Evolutionary conservation across 2,113 vertebrate genomes (phyloP), one percentile per base, ranked within the genome.

Genomic region (Reinhardtius hippoglossoides): DNA sequence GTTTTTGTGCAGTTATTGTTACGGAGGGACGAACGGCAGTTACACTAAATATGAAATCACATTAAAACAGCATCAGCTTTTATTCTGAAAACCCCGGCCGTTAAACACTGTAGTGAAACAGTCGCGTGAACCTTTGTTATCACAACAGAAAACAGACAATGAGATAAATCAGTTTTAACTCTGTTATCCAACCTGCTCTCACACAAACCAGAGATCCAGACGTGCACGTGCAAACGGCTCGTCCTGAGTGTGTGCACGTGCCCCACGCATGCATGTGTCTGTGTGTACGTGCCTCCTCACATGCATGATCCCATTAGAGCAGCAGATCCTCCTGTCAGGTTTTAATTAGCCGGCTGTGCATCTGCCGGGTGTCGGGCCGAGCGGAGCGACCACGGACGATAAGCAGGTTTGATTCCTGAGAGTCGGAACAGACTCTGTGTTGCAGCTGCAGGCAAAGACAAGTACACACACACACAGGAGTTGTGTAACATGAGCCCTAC

Each of bases 231-330:
- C 31, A 31, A 31, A 5, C 5, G 7, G 31, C 7, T 31, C 31
- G 59, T 23, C 10, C 57, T 72, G 46, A 44, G 27, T 18, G 23
- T 9, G 57, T 54, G 44, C 31, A 24, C n/a, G 7, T 60, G 76
- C 9, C 42, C 9, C 67, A 62, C 13, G 4, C 46, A 31, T 64
- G 56, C 67, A 6, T 16, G 13, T 67, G 71, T 61, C 8, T 8
- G 35, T 55, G 54, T 88, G 54, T 88, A 91, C 83, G 88, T 89
- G 89, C 82, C 48, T 44, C 60, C 70, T n/a, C 31, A 69, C 78
- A 79, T 42, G 64, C 70, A 27, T 88, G 89, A 92, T 94, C 70
- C 74, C 71, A 92, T 93, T 85, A 92, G 74, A 48, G 71, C 71
- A 12, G 60, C 87, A 89, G 89, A 83, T 78, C 80, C 35, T 83